Evolutionary conservation across 2,797 vertebrate species (phyloP).

Genomic region (Varecia variegata): DNA sequence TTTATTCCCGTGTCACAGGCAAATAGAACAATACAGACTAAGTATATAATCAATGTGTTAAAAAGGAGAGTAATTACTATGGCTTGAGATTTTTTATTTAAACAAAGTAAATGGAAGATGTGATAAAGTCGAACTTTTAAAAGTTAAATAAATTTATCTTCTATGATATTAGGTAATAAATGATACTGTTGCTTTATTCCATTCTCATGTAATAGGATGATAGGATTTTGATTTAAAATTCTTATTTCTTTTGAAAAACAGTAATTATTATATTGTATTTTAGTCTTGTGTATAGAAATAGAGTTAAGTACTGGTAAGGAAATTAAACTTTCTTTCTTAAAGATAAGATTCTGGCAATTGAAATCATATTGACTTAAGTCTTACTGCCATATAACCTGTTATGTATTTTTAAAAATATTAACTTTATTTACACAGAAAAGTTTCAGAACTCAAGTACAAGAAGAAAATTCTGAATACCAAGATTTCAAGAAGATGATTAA

Average conservation of each 20-base stretch:
- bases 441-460: slow-evolving; percentile 66
- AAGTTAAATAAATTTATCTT: neutral
- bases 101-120: neutral
- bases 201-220: neutral
- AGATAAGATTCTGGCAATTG: neutral
- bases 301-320: neutral
- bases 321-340: neutral
- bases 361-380: neutral
- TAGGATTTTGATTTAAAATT: neutral
- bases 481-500: slow-evolving; percentile 80
- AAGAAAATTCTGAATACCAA: slow-evolving; percentile 63
- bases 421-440: slow-evolving; percentile 82
- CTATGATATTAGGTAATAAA: neutral
- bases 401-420: neutral
- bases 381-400: neutral
- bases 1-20: neutral
- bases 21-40: neutral
- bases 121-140: neutral
- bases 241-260: neutral
- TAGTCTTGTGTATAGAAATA: neutral
- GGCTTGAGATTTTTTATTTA: neutral
- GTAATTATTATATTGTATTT: neutral
- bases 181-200: neutral
- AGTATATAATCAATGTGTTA: neutral
- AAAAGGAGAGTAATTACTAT: neutral